Conservation (phyloP, 2,113 vertebrate species). For the Picathartes gymnocephalus region DNA sequence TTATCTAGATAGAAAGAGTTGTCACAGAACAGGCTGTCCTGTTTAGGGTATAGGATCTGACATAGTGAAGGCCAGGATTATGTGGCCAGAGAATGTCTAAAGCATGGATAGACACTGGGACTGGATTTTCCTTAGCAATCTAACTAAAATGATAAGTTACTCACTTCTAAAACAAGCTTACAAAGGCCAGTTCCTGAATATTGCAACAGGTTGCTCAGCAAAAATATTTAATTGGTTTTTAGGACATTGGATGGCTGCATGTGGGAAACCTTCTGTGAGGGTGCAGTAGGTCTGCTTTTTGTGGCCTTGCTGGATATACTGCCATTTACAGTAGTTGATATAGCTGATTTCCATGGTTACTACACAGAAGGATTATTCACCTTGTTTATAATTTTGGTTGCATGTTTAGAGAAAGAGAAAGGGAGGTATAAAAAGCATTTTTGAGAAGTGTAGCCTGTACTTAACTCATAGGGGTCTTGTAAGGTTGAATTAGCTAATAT, state of each 20-base stretch:
- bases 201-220: not conserved
- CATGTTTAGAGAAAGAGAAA: slow-evolving; percentile 29
- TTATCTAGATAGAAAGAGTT: not conserved
- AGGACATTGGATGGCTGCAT: not conserved
- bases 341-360: slow-evolving; percentile 71
- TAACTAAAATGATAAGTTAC: not conserved
- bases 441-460: slow-evolving; percentile 44
- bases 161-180: not conserved
- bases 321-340: slow-evolving; percentile 56
- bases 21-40: accelerated
- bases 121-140: not conserved
- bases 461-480: slow-evolving; percentile 41
- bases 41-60: not conserved
- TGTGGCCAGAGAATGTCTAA: not conserved
- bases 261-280: not conserved
- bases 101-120: not conserved
- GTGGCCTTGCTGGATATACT: slow-evolving; percentile 1
- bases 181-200: not conserved
- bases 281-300: not conserved
- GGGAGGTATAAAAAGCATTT: not conserved
- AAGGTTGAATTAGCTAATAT: slow-evolving; percentile 61
- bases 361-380: slow-evolving; percentile 44
- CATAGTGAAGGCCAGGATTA: not conserved
- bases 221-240: not conserved
- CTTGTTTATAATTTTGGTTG: slow-evolving; percentile 64